Percentiles rank a stretch among this genome's conserved stretches.
Evolutionary conservation across 2,113 vertebrate genomes (phyloP).

Genomic region (Cathartes aura): DNA sequence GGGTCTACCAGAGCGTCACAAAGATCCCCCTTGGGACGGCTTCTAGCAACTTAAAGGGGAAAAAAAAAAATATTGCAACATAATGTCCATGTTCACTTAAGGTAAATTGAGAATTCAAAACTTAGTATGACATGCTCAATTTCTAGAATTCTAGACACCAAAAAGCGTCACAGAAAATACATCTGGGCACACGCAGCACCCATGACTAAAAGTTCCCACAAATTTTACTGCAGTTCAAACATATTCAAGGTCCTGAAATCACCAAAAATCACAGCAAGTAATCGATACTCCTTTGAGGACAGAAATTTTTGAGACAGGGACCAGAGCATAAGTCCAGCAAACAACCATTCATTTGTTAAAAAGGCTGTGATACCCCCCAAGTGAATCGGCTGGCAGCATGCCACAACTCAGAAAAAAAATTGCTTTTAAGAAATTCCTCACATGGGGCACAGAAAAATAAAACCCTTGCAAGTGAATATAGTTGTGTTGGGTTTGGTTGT

Average conservation of each 20-base stretch:
- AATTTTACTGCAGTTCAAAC: background rate
- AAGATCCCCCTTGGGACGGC: background rate
- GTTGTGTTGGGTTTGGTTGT: background rate
- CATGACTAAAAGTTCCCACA: background rate
- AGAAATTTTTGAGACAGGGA: background rate
- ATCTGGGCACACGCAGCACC: background rate
- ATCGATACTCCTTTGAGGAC: background rate
- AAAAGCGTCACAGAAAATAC: background rate
- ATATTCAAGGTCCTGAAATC: background rate
- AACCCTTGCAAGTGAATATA: background rate
- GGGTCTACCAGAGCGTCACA: background rate
- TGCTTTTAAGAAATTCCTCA: background rate
- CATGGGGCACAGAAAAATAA: background rate
- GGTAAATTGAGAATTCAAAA: background rate
- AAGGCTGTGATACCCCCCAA: background rate
- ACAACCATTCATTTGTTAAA: background rate
- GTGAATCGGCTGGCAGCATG: background rate
- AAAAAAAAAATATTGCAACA: background rate
- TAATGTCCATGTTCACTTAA: background rate
- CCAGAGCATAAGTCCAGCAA: background rate
- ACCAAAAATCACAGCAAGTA: background rate
- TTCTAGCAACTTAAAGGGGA: background rate
- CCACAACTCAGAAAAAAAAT: background rate
- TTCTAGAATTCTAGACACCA: background rate
- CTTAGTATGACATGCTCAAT: fast-evolving